phyloP scores from a whole-genome alignment of 2,113 vertebrate genomes.

The Felis catus region DNA sequence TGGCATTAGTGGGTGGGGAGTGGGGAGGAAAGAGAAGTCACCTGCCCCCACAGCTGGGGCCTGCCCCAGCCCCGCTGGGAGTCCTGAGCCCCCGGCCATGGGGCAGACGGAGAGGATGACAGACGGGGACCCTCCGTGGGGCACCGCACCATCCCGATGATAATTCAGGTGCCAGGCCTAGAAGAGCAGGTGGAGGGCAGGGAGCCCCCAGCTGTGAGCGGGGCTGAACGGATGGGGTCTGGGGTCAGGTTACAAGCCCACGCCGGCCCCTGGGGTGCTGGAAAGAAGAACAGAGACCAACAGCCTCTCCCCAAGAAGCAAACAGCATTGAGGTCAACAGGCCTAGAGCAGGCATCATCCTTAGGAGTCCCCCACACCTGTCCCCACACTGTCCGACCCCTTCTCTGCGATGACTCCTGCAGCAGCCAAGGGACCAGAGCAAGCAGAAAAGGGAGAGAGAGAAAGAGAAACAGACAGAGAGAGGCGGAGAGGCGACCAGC shows the following conservation, averaged over 20 bases:
- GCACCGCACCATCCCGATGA: neutral
- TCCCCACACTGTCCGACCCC: neutral
- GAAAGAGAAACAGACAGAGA: neutral
- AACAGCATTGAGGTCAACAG: slow-evolving; percentile 14
- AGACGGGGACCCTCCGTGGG: neutral
- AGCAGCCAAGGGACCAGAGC: neutral
- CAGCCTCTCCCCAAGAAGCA: neutral
- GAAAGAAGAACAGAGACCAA: neutral
- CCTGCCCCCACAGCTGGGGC: neutral
- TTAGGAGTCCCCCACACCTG: neutral
- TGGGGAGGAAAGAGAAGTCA: slow-evolving; percentile 8
- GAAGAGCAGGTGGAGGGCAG: neutral
- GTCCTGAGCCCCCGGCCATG: neutral
- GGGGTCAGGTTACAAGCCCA: neutral
- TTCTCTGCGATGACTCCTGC: neutral
- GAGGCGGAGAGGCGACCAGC: slow-evolving; percentile 65
- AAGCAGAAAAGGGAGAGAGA: neutral
- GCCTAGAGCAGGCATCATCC: neutral
- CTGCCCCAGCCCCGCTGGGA: neutral
- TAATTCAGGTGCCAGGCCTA: neutral
- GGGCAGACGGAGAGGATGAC: neutral
- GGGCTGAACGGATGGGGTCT: neutral
- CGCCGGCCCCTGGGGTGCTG: neutral
- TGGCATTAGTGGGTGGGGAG: slow-evolving; percentile 32
- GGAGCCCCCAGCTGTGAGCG: neutral